These are phyloP conservation scores for Sebastes schlegelii DNA, from an alignment of 2,113 vertebrate genomes.

Conservation along the genomic window DNA sequence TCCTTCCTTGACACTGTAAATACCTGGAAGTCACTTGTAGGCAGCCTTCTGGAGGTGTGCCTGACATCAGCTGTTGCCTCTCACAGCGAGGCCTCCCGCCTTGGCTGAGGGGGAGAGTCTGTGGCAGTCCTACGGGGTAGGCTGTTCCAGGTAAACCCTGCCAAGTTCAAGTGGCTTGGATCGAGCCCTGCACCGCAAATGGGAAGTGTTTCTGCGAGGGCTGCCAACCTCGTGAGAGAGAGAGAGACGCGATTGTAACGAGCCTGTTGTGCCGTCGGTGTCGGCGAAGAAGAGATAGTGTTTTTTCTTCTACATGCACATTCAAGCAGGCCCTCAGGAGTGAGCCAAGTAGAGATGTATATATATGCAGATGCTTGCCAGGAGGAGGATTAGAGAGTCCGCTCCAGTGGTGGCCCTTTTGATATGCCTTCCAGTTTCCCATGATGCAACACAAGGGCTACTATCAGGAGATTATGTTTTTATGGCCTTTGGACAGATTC, in stretches of 20 bases:
- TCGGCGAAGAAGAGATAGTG: slow-evolving; percentile 54
- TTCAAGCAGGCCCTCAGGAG: slow-evolving; percentile 49
- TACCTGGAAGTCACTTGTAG: slow-evolving; percentile 50
- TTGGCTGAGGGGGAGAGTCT: slow-evolving; percentile 68
- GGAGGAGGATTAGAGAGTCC: slow-evolving; percentile 67
- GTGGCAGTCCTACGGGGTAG: slow-evolving; percentile 71
- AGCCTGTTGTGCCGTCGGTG: slow-evolving; percentile 48
- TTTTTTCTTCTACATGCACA: slow-evolving; percentile 38
- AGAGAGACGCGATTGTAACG: slow-evolving; percentile 54
- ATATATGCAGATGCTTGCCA: slow-evolving; percentile 72
- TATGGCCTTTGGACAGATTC: slow-evolving; percentile 53
- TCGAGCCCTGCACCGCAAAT: slow-evolving; percentile 67
- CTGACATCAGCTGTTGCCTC: slow-evolving; percentile 65
- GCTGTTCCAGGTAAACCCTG: slow-evolving; percentile 81
- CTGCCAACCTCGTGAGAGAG: slow-evolving; percentile 70
- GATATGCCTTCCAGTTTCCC: slow-evolving; percentile 71
- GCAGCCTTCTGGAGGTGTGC: slow-evolving; percentile 55
- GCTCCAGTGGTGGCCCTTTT: slow-evolving; percentile 67
- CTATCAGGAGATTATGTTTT: slow-evolving; percentile 63
- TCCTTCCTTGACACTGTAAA: slow-evolving; percentile 38
- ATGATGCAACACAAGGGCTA: slow-evolving; percentile 69
- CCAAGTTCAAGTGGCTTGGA: slow-evolving; percentile 86
- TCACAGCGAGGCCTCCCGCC: slow-evolving; percentile 60
- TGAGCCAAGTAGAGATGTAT: slow-evolving; percentile 47
- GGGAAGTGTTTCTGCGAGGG: slow-evolving; percentile 76